Percentiles rank a stretch among this genome's conserved stretches.
Evolutionary conservation across 2,888 invertebrate genomes (phyloP).

Genomic region (Helleia helle): DNA sequence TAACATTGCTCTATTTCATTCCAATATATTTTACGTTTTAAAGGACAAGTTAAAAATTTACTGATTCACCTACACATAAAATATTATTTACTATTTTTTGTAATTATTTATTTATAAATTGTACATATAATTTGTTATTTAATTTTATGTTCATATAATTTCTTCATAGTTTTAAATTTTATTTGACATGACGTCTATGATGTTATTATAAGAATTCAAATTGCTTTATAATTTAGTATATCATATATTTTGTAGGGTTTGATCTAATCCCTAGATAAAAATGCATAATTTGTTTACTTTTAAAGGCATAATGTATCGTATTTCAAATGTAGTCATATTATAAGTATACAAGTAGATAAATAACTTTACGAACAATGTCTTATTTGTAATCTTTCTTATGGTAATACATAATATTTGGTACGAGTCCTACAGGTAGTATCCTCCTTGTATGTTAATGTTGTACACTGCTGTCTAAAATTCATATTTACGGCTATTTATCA

Average conservation of each 20-base stretch:
- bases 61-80: slow-evolving; percentile 27
- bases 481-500: too few species aligned
- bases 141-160: slow-evolving; percentile 61
- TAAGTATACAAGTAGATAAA: slow-evolving; percentile 57
- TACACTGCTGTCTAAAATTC: slow-evolving; percentile 2
- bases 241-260: not conserved
- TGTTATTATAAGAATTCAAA: slow-evolving; percentile 20
- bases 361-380: slow-evolving; percentile 45
- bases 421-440: slow-evolving; percentile 24
- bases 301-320: slow-evolving; percentile 31
- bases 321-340: slow-evolving; percentile 57
- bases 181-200: slow-evolving; percentile 26
- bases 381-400: slow-evolving; percentile 41
- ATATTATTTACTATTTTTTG: slow-evolving; percentile 40
- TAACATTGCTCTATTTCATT: slow-evolving; percentile 35
- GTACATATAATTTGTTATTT: slow-evolving; percentile 72
- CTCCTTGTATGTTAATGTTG: not conserved
- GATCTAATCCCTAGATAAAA: not conserved
- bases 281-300: slow-evolving; percentile 20
- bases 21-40: slow-evolving; percentile 38
- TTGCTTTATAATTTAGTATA: slow-evolving; percentile 20
- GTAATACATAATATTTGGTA: slow-evolving; percentile 29
- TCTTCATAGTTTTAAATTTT: slow-evolving; percentile 40
- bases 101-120: slow-evolving; percentile 70
- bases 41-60: slow-evolving; percentile 26